Conservation (phyloP, 2,113 vertebrate species). For the Podilymbus podiceps region DNA sequence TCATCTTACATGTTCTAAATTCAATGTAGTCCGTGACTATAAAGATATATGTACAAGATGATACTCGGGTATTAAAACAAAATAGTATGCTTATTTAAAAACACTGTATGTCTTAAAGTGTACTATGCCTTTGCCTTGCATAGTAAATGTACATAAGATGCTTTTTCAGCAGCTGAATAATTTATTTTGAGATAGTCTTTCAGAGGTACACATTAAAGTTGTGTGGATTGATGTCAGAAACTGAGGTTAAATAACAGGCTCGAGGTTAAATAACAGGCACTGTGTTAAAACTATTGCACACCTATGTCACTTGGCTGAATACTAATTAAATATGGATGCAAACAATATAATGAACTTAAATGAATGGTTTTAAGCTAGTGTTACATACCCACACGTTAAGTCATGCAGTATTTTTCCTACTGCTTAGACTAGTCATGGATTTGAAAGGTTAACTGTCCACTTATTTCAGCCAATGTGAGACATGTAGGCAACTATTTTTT, state of each 20-base stretch:
- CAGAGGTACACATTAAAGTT: constrained; percentile 62
- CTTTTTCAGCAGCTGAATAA: constrained; percentile 57
- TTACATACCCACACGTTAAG: background rate
- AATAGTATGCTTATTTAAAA: background rate
- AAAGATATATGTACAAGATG: background rate
- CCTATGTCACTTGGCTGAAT: constrained; percentile 29
- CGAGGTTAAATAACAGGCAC: constrained; percentile 62
- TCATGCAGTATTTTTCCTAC: background rate
- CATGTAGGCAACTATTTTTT: background rate
- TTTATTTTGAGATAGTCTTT: constrained; percentile 66
- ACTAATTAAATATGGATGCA: constrained; percentile 67
- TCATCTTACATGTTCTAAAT: background rate
- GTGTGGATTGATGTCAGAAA: constrained; percentile 67
- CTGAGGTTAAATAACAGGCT: constrained; percentile 70
- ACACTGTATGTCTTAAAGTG: background rate
- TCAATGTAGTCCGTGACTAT: background rate
- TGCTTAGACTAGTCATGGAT: background rate
- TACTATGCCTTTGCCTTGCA: constrained; percentile 28
- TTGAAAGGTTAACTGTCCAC: background rate
- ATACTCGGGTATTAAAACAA: background rate
- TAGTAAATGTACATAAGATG: constrained; percentile 8
- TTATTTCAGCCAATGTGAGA: background rate
- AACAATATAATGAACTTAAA: constrained; percentile 62
- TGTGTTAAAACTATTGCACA: constrained; percentile 42
- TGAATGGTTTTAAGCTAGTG: constrained; percentile 20